Evolutionary conservation across 2,113 vertebrate genomes (phyloP), one percentile per base, ranked within the genome.

Genomic region (Tragulus kanchil): DNA sequence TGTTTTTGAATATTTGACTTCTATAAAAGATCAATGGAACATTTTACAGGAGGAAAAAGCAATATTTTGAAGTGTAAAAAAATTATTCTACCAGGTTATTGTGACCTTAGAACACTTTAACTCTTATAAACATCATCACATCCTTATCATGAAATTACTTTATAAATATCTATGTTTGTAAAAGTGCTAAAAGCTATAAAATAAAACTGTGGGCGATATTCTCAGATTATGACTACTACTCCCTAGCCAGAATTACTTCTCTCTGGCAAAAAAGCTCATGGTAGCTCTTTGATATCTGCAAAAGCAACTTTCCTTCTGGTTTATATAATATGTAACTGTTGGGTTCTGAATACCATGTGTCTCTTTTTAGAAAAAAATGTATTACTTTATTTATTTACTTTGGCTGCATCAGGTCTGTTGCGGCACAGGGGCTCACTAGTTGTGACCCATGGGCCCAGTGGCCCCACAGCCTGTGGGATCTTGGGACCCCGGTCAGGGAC

Each of bases 1-100:
- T 62, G 31, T 82, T 69, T 92, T 48, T 79, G 25, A 84, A 50
- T 92, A 42, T 90, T 96, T 95, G 81, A 94, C 19, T 50, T 4
- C 45, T 94, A 13, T 71, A 42, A 73, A 96, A 94, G 17, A 88
- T 69, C 84, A 85, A 56, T 75, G 61, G 81, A 25, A 61, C 28
- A 59, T 93, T 92, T 89, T 58, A 75, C 91, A 14, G 23, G 19
- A 93, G 77, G 28, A 93, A 92, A 78, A 90, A 94, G 28, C 2
- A 67, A 9, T n/a, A 45, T 77, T 90, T 94, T 88, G 9, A 73
- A 96, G 52, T 36, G 8, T 88, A 25, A 67, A 61, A 61, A 91
- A 85, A 56, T 31, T 52, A n/a, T 21, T 93, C 10, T 88, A 90
- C 77, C 91, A 10, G 11, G 42, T 93, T 61, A n/a, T 81, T 28